Evolutionary conservation across 2,888 invertebrate species (phyloP).

Genomic region (Torymus auratus): DNA sequence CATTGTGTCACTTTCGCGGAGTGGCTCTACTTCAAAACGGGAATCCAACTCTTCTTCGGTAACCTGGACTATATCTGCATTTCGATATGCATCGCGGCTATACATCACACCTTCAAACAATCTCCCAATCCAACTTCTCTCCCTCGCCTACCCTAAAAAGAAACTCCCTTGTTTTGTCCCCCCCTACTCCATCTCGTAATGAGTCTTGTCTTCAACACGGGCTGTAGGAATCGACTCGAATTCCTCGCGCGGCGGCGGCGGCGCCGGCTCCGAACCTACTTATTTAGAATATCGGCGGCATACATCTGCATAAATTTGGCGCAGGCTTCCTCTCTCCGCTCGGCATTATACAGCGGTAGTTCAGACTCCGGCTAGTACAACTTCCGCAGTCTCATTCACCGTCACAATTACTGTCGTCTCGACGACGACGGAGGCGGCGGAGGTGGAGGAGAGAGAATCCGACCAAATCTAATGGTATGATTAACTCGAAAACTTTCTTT

Average conservation of each 20-base stretch:
- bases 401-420: slow-evolving; percentile 58
- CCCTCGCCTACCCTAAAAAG: neutral
- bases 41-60: too few relatives aligned
- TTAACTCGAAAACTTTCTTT: slow-evolving; percentile 60
- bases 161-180: slow-evolving; percentile 10
- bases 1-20: too few relatives aligned
- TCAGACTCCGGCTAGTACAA: slow-evolving; percentile 63
- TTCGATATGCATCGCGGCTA: too few relatives aligned
- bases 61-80: too few relatives aligned
- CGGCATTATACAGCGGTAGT: slow-evolving; percentile 68
- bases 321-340: slow-evolving; percentile 65
- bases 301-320: slow-evolving; percentile 76
- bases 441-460: slow-evolving; percentile 35
- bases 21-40: too few relatives aligned
- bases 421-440: slow-evolving; percentile 13
- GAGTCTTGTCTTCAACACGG: slow-evolving; percentile 36
- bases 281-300: slow-evolving; percentile 77
- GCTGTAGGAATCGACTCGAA: slow-evolving; percentile 13
- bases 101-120: neutral
- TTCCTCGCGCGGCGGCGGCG: slow-evolving; percentile 50
- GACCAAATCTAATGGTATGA: slow-evolving; percentile 59
- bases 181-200: slow-evolving; percentile 16
- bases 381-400: slow-evolving; percentile 63
- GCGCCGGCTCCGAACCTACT: slow-evolving; percentile 69
- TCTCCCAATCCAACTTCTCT: neutral